These are phyloP conservation scores for Diarsia dahlii DNA, from an alignment of 2,888 invertebrate species.

Conservation along the genomic window DNA sequence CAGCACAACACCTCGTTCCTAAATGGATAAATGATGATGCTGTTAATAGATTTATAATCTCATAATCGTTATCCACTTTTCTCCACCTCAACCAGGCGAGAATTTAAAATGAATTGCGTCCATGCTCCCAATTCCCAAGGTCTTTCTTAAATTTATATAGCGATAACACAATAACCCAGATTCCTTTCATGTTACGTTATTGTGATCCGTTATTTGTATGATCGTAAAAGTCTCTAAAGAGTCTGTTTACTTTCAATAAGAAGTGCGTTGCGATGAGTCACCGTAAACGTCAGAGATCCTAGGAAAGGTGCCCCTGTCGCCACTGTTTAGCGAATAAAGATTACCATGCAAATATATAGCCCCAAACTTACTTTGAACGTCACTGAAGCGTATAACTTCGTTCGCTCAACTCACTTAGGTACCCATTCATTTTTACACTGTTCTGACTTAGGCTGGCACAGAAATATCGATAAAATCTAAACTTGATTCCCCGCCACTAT, in stretches of 20 bases:
- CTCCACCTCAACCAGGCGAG: conserved; percentile 25
- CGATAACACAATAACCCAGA: conserved; percentile 54
- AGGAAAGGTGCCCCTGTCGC: conserved; percentile 40
- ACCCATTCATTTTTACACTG: conserved; percentile 57
- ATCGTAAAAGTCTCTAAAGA: conserved; percentile 68
- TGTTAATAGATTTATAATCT: conserved; percentile 45
- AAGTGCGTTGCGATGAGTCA: conserved; percentile 65
- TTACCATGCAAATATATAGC: conserved; percentile 62
- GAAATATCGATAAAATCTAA: conserved; percentile 49
- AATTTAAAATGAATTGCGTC: conserved; percentile 50
- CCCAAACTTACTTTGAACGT: conserved; percentile 44
- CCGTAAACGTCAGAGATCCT: conserved; percentile 41
- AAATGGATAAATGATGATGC: conserved; percentile 34
- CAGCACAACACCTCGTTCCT: conserved; percentile 10
- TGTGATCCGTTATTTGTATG: conserved; percentile 64
- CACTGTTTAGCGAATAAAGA: conserved; percentile 59
- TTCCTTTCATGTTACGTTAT: conserved; percentile 64
- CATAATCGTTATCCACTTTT: conserved; percentile 33
- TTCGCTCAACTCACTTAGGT: conserved; percentile 45
- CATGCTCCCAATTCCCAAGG: conserved; percentile 55
- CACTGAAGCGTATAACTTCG: conserved; percentile 47
- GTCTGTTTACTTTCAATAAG: conserved; percentile 73
- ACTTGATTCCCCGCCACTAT: conserved; percentile 41
- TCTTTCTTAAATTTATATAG: conserved; percentile 54
- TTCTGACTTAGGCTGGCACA: conserved; percentile 25